Conservation (phyloP, 2,888 invertebrate species). For the Brachynemurus nebulosus region DNA sequence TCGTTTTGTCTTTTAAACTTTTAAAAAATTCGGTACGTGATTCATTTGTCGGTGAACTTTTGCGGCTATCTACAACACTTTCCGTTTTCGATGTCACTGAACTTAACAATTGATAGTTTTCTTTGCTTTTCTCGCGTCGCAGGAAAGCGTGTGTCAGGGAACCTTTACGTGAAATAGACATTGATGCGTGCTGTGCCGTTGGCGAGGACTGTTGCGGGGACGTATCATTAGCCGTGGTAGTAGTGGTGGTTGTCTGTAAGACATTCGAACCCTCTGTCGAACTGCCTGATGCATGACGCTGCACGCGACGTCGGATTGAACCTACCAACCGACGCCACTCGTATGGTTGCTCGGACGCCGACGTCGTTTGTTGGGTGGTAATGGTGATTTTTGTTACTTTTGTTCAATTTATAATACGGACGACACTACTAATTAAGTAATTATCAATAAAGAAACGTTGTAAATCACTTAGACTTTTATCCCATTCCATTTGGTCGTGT, state of each 20-base stretch:
- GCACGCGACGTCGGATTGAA: slow-evolving; percentile 32
- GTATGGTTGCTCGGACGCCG: slow-evolving; percentile 22
- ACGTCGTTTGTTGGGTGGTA: slow-evolving; percentile 17
- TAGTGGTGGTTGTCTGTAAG: slow-evolving; percentile 5
- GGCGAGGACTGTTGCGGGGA: slow-evolving; percentile 8
- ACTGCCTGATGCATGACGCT: slow-evolving; percentile 25
- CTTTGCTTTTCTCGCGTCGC: slow-evolving; percentile 23
- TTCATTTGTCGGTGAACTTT: neutral
- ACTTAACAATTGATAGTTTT: too few species aligned
- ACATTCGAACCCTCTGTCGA: slow-evolving; percentile 6
- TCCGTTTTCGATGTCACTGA: neutral
- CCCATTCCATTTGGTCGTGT: too few species aligned
- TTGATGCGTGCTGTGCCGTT: slow-evolving; percentile 8
- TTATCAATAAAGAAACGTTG: too few species aligned
- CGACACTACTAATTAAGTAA: too few species aligned
- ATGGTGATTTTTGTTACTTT: too few species aligned
- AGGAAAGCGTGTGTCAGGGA: slow-evolving; percentile 29
- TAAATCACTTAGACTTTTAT: too few species aligned
- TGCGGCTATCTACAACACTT: neutral
- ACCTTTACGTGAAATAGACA: slow-evolving; percentile 26
- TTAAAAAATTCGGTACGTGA: slow-evolving; percentile 9
- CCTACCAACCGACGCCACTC: slow-evolving; percentile 34
- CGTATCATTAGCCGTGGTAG: too few species aligned
- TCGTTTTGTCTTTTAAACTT: slow-evolving; percentile 8
- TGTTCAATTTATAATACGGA: too few species aligned